phyloP scores from a whole-genome alignment of 2,113 vertebrate species.

The Trematomus loennbergii region DNA sequence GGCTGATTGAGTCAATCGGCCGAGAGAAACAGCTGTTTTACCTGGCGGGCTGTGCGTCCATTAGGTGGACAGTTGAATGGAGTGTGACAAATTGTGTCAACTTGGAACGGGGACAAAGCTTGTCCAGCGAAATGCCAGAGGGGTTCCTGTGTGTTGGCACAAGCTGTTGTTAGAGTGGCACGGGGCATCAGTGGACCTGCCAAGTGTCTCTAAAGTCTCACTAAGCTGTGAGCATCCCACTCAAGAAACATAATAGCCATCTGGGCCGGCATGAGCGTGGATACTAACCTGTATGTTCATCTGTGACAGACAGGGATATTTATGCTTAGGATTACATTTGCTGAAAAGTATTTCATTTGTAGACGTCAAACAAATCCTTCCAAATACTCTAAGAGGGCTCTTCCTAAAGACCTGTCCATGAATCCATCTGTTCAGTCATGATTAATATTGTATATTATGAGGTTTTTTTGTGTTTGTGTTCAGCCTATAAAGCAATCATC shows the following conservation, averaged over 20 bases:
- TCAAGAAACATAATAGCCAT: slow-evolving; percentile 58
- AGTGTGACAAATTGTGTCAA: slow-evolving; percentile 44
- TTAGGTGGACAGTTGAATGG: slow-evolving; percentile 32
- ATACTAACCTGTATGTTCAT: slow-evolving; percentile 19
- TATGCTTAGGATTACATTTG: slow-evolving; percentile 37
- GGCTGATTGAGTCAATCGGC: neutral
- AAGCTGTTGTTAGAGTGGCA: slow-evolving; percentile 59
- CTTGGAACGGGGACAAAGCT: slow-evolving; percentile 41
- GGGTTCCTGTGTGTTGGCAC: slow-evolving; percentile 62
- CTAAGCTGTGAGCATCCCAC: slow-evolving; percentile 53
- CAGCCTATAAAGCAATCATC: neutral
- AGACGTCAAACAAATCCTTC: slow-evolving; percentile 19
- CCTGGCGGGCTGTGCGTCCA: slow-evolving; percentile 8
- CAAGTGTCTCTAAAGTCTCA: slow-evolving; percentile 68
- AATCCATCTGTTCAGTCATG: neutral
- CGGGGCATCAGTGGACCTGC: slow-evolving; percentile 45
- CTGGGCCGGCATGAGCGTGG: slow-evolving; percentile 35
- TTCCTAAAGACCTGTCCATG: slow-evolving; percentile 6
- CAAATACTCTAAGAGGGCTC: neutral
- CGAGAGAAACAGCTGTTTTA: slow-evolving; percentile 51
- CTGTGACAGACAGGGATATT: neutral
- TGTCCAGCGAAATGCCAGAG: slow-evolving; percentile 65
- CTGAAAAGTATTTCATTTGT: slow-evolving; percentile 36
- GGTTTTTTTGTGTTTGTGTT: neutral
- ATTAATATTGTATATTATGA: slow-evolving; percentile 8